Evolutionary conservation across 2,113 vertebrate species (phyloP).

Genomic region (Cottus gobio): DNA sequence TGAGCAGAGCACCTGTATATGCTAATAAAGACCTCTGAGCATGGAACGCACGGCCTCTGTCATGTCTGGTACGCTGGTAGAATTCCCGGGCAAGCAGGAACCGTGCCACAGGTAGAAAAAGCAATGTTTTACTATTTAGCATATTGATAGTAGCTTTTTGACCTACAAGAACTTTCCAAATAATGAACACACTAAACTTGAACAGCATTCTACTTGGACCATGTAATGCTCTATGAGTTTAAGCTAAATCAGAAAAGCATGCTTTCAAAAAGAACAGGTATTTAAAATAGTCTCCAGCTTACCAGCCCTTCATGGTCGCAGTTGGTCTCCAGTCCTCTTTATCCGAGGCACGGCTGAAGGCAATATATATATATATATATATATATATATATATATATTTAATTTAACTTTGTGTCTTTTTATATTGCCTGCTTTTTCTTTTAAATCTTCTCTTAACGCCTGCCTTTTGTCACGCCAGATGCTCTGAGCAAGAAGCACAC

Average conservation of each 20-base stretch:
- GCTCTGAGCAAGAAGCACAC: neutral
- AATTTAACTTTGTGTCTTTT: neutral
- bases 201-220: neutral
- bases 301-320: neutral
- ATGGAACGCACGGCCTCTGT: no score
- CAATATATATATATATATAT: no score
- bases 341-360: no score
- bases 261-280: neutral
- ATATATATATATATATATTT: no score
- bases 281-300: neutral
- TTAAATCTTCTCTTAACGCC: neutral
- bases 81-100: no score
- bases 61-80: no score
- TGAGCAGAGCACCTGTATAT: no score
- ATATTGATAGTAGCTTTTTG: neutral
- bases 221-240: neutral
- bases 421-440: neutral
- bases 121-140: neutral
- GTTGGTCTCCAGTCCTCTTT: neutral
- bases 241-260: neutral
- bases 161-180: neutral
- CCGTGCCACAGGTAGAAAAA: no score
- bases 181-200: neutral
- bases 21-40: no score
- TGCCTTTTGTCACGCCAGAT: neutral